phyloP scores from a whole-genome alignment of 2,113 vertebrate species.

The Zingel zingel region DNA sequence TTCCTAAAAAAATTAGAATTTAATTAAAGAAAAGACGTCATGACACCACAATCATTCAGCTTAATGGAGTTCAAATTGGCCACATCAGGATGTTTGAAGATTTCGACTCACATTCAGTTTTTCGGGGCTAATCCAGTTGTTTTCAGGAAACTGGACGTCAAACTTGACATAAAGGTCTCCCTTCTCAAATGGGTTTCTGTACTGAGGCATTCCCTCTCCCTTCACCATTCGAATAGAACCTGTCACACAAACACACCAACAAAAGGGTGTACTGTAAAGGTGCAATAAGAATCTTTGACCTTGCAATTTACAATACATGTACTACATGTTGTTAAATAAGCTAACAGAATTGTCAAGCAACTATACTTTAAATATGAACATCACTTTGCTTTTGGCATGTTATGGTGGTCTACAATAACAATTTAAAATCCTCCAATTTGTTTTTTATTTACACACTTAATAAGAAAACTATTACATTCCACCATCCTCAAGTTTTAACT shows the following conservation, averaged over 20 bases:
- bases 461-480: neutral
- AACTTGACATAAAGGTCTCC: conserved; percentile 98
- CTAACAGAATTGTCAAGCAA: neutral
- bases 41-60: neutral
- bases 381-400: neutral
- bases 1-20: conserved; percentile 83
- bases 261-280: conserved; percentile 4
- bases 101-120: conserved; percentile 92
- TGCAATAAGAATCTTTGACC: neutral
- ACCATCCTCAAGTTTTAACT: neutral
- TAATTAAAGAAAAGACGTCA: neutral
- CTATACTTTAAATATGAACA: neutral
- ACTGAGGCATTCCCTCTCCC: conserved; percentile 98
- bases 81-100: neutral
- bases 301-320: neutral
- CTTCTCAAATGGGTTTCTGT: conserved; percentile 98
- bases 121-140: conserved; percentile 98
- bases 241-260: conserved; percentile 61
- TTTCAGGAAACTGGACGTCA: conserved; percentile 97
- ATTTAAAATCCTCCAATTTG: neutral
- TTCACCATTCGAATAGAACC: conserved; percentile 93
- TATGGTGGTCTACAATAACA: neutral
- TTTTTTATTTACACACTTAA: neutral
- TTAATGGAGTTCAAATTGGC: neutral
- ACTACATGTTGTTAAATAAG: neutral